phyloP scores from a whole-genome alignment of 2,113 vertebrate genomes.

The Alosa alosa region DNA sequence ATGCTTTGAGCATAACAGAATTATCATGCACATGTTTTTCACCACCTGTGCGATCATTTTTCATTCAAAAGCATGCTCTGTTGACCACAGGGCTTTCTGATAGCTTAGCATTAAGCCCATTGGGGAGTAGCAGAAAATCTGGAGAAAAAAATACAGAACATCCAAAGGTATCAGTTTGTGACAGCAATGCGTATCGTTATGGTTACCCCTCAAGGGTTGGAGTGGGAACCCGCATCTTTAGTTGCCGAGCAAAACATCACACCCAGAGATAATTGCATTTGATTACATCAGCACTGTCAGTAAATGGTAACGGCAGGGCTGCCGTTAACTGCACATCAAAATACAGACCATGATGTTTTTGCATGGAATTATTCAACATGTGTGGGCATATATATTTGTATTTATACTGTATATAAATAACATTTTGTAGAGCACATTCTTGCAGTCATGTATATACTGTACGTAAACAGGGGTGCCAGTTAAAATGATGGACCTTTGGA shows the following conservation, averaged over 20 bases:
- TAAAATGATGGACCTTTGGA: too few relatives aligned
- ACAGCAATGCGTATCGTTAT: neutral
- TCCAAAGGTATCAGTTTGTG: neutral
- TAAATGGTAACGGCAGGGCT: too few relatives aligned
- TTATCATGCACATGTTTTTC: neutral
- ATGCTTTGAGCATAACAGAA: neutral
- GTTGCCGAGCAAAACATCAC: neutral
- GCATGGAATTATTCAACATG: neutral
- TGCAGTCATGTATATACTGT: neutral
- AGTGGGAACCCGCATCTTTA: neutral
- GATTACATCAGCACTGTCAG: neutral
- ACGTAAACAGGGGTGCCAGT: neutral
- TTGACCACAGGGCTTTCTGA: neutral
- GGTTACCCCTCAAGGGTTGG: neutral
- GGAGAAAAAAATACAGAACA: neutral
- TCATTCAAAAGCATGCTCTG: neutral
- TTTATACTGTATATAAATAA: neutral
- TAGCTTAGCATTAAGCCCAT: neutral
- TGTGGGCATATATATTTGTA: too few relatives aligned
- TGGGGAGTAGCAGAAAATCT: neutral
- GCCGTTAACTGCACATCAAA: neutral
- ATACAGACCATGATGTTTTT: neutral
- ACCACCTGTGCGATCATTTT: neutral
- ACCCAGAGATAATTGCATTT: neutral
- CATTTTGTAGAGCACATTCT: neutral